Conservation (phyloP, 1,140 invertebrate genomes). For the Drosophila ogumai region DNA sequence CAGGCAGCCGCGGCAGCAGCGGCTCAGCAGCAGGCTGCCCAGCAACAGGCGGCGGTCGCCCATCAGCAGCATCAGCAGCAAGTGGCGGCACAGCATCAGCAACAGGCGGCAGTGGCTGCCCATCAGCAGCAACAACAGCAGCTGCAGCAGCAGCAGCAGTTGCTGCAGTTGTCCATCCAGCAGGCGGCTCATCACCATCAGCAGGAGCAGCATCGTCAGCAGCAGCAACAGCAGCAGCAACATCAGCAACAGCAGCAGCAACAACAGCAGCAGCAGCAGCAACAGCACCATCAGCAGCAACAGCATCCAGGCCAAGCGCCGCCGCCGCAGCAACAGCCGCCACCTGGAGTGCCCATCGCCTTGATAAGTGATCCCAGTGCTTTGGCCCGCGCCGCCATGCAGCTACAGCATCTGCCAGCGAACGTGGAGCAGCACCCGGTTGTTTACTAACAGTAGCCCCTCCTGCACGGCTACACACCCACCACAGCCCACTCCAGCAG, state of each 20-base stretch:
- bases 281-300: slow-evolving; percentile 59
- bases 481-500: slow-evolving; percentile 43
- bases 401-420: slow-evolving; percentile 79
- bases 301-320: slow-evolving; percentile 58
- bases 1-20: slow-evolving; percentile 64
- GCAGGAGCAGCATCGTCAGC: slow-evolving; percentile 68
- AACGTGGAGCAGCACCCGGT: slow-evolving; percentile 84
- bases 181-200: slow-evolving; percentile 78
- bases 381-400: slow-evolving; percentile 80
- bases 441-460: slow-evolving; percentile 84
- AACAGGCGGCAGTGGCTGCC: slow-evolving; percentile 63
- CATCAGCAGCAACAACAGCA: slow-evolving; percentile 72
- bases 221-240: slow-evolving; percentile 71
- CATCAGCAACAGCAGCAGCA: slow-evolving; percentile 69
- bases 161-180: slow-evolving; percentile 74
- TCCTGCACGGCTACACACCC: slow-evolving; percentile 69
- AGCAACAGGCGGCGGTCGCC: slow-evolving; percentile 63
- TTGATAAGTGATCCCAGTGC: slow-evolving; percentile 80
- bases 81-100: slow-evolving; percentile 70
- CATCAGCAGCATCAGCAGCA: slow-evolving; percentile 77
- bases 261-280: slow-evolving; percentile 67
- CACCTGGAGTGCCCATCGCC: slow-evolving; percentile 77
- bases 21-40: slow-evolving; percentile 66
- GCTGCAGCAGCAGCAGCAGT: slow-evolving; percentile 69
- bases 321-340: slow-evolving; percentile 71